Percentiles rank a stretch among this genome's conserved stretches.
Conservation (phyloP, 2,888 invertebrate species). For the Anoplius nigerrimus region DNA sequence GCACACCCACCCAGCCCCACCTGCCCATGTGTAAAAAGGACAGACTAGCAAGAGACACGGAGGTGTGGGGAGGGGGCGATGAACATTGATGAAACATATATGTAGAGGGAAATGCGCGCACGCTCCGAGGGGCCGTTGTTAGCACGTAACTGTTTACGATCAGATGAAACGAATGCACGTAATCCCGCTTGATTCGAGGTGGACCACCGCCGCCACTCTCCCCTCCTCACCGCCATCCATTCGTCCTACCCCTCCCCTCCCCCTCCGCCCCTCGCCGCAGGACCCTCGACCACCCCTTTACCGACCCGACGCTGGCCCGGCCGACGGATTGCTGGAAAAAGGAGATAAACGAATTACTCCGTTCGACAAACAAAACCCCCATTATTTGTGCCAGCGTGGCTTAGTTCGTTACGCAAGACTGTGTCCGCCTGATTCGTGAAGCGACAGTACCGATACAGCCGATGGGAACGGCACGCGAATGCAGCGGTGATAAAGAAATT, state of each 20-base stretch:
- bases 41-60: background rate
- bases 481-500: no score
- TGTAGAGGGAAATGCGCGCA: background rate
- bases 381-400: slow-evolving; percentile 57
- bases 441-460: no score
- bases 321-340: slow-evolving; percentile 15
- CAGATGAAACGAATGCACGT: slow-evolving; percentile 56
- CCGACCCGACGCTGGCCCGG: background rate
- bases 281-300: slow-evolving; percentile 9
- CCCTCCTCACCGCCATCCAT: slow-evolving; percentile 17
- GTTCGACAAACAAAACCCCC: slow-evolving; percentile 54
- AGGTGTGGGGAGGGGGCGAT: background rate
- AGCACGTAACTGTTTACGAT: slow-evolving; percentile 58
- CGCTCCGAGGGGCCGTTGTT: slow-evolving; percentile 42
- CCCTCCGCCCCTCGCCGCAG: slow-evolving; percentile 4
- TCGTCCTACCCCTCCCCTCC: background rate
- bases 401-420: slow-evolving; percentile 60
- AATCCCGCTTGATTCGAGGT: slow-evolving; percentile 55
- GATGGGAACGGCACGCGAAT: no score
- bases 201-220: slow-evolving; percentile 7
- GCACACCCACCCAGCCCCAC: background rate
- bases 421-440: slow-evolving; percentile 37
- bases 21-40: background rate
- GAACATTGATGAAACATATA: no score
- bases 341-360: slow-evolving; percentile 25